Evolutionary conservation across 92 coral and sea anemone species (phyloP), one percentile per base, ranked within the genome.

Genomic region (Epizoanthus illoricatus): DNA sequence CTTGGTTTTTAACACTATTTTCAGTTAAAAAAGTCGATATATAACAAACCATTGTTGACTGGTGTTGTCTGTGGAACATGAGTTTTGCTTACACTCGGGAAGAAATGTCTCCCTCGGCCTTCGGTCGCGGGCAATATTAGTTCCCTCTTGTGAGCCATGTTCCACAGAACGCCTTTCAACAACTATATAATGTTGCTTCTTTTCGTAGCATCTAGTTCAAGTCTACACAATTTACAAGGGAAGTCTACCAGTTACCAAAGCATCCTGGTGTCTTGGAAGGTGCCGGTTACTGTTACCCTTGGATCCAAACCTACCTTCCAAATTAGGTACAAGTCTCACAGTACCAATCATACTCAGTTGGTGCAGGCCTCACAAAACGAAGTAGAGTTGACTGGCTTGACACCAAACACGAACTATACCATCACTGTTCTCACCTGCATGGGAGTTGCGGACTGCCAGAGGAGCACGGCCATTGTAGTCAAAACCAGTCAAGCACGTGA

Each of bases 401-500:
- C 47, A 40, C 59, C 76, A 7, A 71, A 19, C 40, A 47, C 76
- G 2, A 71, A 71, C 60, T 71, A 71, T 71, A 71, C 76, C 39
- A 71, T 71, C 59, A 71, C 59, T 20, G 60, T 71, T n/a, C 9
- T 3, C 9, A 47, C 10, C 3, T 71, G 76, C 19, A 11, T 47
- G 17, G 19, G 49, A 4, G 33, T 10, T 2, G 55, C 3, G 2
- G 80, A 75, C 21, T 75, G 80, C 5, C 80, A 58, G 24, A 28
- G 20, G 40, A 59, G 52, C 5, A 39, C 80, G 19, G 41, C 80
- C n/a, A 75, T 75, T 75, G 47, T 75, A 16, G 80, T 75, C 33
- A 60, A 36, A 58, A 75, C 80, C 17, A 36, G 7, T 13, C 17
- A 75, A 75, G 63, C 61, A 4, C 16, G 80, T 75, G 24, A 75